Evolutionary conservation across 2,113 vertebrate genomes (phyloP), one percentile per base, ranked within the genome.

Genomic region (Tonatia bakeri): DNA sequence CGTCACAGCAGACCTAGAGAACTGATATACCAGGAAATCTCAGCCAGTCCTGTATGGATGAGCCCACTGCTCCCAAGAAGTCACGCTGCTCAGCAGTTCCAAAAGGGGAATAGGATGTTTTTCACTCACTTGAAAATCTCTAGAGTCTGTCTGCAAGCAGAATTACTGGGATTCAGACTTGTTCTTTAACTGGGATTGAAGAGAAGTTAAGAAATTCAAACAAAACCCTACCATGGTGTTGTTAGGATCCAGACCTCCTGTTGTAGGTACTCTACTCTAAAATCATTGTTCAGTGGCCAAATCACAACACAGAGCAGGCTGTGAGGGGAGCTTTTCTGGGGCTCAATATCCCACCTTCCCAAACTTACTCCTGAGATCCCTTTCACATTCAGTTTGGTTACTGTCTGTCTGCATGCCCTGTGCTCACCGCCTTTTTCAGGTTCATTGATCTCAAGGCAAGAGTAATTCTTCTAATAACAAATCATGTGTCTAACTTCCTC

Each of bases 381-480:
- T 87, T 89, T 72, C 61, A 73, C 10, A 15, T 22, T 72, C n/a
- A 16, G 13, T 83, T 65, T 52, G 47, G 47, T 61, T 72, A 22
- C 73, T 80, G 88, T 82, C 67, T 69, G 13, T 80, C 47, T 94
- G 11, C 13, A 65, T 12, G 3, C 11, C 56, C 52, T 65, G 22
- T 38, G 56, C 45, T 80, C 59, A 50, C 31, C 50, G 87, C 40
- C 28, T 80, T 80, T 64, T 90, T 40, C 19, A 67, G 12, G 12
- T 10, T 81, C 50, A 96, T 87, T 52, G 81, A 92, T 92, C 56
- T 76, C 64, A 92, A 90, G 28, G 75, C 47, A 84, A 80, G 4
- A 28, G 40, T 94, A 76, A 65, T 80, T 97, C 76, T 92, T 95
- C 33, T 91, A 90, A 72, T 36, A 83, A 69, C 67, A 92, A 96